A percentile compares a stretch with the other conserved stretches of the same genome.
Evolutionary conservation across 2,888 invertebrate genomes (phyloP).

Genomic region (Cryptophagus acutangulus): DNA sequence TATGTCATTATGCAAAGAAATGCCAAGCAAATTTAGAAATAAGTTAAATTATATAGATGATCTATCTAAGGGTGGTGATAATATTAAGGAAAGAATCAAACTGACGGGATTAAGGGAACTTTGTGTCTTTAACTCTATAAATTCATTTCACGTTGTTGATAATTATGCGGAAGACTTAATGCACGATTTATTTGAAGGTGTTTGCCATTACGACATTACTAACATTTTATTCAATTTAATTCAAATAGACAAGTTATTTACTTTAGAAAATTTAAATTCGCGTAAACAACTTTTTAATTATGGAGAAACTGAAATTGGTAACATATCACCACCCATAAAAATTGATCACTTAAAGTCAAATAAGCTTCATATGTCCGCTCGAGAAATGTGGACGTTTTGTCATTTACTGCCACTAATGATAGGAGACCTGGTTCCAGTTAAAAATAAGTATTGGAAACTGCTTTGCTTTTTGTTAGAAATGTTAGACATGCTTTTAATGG

Average conservation of each 20-base stretch:
- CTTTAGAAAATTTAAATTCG: conserved; percentile 18
- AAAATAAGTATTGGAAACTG: conserved; percentile 14
- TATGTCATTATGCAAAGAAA: too few species aligned
- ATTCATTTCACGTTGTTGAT: conserved; percentile 6
- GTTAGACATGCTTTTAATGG: conserved; percentile 7
- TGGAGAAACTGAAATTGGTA: conserved; percentile 19
- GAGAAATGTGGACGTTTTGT: conserved; percentile 22
- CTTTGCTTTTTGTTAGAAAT: too few species aligned
- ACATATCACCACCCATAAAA: conserved; percentile 10
- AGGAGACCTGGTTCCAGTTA: conserved; percentile 18
- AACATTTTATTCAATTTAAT: conserved; percentile 16
- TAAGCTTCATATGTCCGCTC: conserved; percentile 17
- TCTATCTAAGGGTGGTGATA: too few species aligned
- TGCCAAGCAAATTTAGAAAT: too few species aligned
- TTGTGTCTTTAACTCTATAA: conserved; percentile 17
- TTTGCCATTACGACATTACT: conserved; percentile 9
- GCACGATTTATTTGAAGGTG: conserved; percentile 20
- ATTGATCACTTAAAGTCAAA: background rate
- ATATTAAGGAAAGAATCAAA: conserved; percentile 1
- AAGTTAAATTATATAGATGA: too few species aligned
- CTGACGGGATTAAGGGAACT: background rate
- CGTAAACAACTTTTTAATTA: conserved; percentile 19
- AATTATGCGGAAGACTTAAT: conserved; percentile 15
- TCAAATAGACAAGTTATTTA: conserved; percentile 14
- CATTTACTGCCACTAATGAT: conserved; percentile 19